Conservation (phyloP, 2,113 vertebrate species). For the Cyanoderma ruficeps region DNA sequence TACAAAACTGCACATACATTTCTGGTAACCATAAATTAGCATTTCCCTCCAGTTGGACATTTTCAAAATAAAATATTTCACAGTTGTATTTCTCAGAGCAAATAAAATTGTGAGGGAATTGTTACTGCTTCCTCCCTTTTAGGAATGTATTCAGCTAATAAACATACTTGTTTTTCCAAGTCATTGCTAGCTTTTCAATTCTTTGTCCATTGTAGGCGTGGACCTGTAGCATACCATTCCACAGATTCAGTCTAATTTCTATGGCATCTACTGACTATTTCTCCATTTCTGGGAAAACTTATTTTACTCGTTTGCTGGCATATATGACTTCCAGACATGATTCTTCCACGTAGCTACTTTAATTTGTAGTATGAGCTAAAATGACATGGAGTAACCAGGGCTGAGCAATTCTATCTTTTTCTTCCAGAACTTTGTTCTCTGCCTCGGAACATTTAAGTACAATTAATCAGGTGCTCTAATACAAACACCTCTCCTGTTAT, state of each 20-base stretch:
- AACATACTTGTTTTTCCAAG: neutral
- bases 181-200: neutral
- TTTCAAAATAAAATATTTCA: neutral
- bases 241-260: neutral
- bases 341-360: neutral
- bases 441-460: neutral
- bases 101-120: neutral
- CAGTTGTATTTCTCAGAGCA: neutral
- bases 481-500: neutral
- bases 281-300: neutral
- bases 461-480: neutral
- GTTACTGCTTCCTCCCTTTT: neutral
- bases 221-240: neutral
- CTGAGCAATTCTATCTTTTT: neutral
- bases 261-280: neutral
- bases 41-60: neutral
- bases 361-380: neutral
- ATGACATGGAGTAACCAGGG: neutral
- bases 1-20: neutral
- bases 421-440: neutral
- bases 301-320: neutral
- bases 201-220: neutral
- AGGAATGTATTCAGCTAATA: neutral
- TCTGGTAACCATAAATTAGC: neutral
- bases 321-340: neutral